phyloP scores from a whole-genome alignment of 30 jellyfish, hydroid and myxozoan genomes.

The Cassiopea xamachana region DNA sequence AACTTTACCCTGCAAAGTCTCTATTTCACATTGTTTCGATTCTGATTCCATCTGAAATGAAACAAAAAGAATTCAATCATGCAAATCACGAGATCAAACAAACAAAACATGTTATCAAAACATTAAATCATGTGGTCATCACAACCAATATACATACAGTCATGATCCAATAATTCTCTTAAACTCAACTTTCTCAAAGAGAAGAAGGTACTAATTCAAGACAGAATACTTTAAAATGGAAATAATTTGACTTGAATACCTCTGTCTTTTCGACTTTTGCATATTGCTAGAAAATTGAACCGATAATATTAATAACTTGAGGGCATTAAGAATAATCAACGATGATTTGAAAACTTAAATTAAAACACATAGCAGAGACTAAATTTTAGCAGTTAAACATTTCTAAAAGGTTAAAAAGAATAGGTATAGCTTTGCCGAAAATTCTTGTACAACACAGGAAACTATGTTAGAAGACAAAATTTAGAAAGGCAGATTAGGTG shows the following conservation, averaged over 20 bases:
- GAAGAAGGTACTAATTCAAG: neutral
- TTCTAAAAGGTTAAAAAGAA: too few relatives aligned
- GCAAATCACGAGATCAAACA: neutral
- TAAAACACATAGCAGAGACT: too few relatives aligned
- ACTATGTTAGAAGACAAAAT: too few relatives aligned
- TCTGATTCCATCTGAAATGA: slow-evolving; percentile 84
- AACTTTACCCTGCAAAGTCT: slow-evolving; percentile 67
- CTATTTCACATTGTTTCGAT: slow-evolving; percentile 79
- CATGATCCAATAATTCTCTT: neutral
- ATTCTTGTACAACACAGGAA: too few relatives aligned
- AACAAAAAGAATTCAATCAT: neutral
- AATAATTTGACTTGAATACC: neutral
- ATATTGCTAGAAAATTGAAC: slow-evolving; percentile 8
- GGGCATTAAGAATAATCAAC: neutral
- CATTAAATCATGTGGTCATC: neutral
- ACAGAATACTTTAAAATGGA: too few relatives aligned
- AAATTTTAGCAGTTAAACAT: too few relatives aligned
- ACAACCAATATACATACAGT: neutral
- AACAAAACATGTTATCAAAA: too few relatives aligned
- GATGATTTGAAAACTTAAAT: too few relatives aligned
- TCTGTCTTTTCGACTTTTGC: slow-evolving; percentile 13
- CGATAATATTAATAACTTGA: neutral
- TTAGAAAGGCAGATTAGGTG: too few relatives aligned
- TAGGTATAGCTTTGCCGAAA: too few relatives aligned
- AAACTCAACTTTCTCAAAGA: neutral